A percentile compares a stretch with the other conserved stretches of the same genome.
phyloP scores from a whole-genome alignment of 2,888 invertebrate genomes.

The Pediacus dermestoides region DNA sequence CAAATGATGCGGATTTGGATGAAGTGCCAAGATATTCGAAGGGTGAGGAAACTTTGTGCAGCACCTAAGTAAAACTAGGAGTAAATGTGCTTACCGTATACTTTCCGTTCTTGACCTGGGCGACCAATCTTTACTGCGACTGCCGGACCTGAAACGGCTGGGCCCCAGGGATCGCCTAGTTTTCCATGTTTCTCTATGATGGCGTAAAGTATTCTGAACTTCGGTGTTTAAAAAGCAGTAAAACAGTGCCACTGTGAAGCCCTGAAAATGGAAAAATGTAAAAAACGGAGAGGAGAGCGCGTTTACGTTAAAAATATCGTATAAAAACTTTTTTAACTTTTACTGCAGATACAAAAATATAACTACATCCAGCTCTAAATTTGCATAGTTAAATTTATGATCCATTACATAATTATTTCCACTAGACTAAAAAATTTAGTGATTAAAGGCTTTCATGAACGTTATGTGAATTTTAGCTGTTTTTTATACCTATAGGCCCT shows the following conservation, averaged over 20 bases:
- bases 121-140: constrained; percentile 79
- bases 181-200: constrained; percentile 79
- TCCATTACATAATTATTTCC: no score
- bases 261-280: constrained; percentile 55
- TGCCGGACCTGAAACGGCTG: constrained; percentile 61
- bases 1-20: no score
- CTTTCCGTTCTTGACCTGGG: constrained; percentile 77
- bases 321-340: no score
- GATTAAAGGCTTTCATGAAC: no score
- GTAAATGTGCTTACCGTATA: constrained; percentile 61
- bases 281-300: background rate
- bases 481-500: no score
- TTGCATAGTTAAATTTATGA: no score
- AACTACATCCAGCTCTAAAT: no score
- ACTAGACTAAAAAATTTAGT: no score
- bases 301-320: no score
- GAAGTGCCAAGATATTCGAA: no score
- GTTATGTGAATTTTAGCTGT: no score
- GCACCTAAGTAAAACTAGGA: constrained; percentile 7
- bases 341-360: no score
- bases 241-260: constrained; percentile 83
- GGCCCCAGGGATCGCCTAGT: constrained; percentile 63
- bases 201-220: constrained; percentile 79
- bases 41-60: constrained; percentile 1
- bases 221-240: constrained; percentile 93